Conservation (phyloP, 2,888 invertebrate species). For the Elegia similella region DNA sequence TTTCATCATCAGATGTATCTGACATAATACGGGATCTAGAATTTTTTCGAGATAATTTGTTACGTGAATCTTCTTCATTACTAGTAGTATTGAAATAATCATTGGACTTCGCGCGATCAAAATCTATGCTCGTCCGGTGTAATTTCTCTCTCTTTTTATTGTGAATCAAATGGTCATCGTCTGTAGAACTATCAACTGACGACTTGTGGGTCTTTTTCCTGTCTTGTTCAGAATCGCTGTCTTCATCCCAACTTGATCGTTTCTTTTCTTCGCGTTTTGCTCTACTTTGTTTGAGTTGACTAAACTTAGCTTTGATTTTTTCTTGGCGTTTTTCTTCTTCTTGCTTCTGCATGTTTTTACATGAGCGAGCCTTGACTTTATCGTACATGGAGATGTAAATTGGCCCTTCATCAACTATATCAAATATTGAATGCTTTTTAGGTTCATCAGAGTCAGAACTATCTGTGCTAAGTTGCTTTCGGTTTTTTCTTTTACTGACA, state of each 20-base stretch:
- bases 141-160: constrained; percentile 78
- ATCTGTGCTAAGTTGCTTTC: constrained; percentile 80
- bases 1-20: constrained; percentile 89
- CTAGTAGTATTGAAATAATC: constrained; percentile 72
- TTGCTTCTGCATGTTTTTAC: constrained; percentile 95
- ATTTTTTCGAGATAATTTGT: constrained; percentile 84
- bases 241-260: constrained; percentile 94
- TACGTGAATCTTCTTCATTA: constrained; percentile 75
- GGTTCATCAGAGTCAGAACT: constrained; percentile 90
- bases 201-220: constrained; percentile 62
- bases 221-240: constrained; percentile 86
- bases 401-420: constrained; percentile 93
- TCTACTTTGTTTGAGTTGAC: constrained; percentile 92
- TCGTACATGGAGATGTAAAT: constrained; percentile 98
- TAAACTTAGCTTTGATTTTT: constrained; percentile 94
- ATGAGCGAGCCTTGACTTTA: constrained; percentile 96
- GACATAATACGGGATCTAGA: constrained; percentile 88
- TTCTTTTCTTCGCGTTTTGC: constrained; percentile 95
- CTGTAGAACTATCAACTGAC: constrained; percentile 79
- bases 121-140: constrained; percentile 56
- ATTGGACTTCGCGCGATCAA: constrained; percentile 70
- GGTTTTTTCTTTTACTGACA: constrained; percentile 63
- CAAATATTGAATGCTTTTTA: constrained; percentile 95
- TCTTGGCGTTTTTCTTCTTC: constrained; percentile 93
- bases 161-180: constrained; percentile 70